Evolutionary conservation across 2,888 invertebrate genomes (phyloP), one percentile per base, ranked within the genome.

Genomic region (Ceratothoa steindachneri): DNA sequence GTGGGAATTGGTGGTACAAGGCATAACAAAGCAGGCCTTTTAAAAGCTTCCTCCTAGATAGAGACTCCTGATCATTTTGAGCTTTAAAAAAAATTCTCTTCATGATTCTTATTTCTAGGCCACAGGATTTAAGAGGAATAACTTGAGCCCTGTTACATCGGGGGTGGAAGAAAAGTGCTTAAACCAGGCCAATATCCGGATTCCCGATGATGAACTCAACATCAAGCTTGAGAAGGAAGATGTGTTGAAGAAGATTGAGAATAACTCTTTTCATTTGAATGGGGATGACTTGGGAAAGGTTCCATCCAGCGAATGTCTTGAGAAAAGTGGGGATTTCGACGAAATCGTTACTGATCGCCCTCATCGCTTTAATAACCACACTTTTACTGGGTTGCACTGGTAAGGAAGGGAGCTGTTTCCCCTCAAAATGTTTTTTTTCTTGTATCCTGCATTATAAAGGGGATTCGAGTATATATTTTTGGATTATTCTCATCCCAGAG

Each of bases 311-410:
- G 60, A 60, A 1, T 22, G 22, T 7, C 24, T 60, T 22, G 3
- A 60, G 41, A 41, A 41, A 15, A 41, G 41, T 41, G n/a, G n/a
- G 1, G 60, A 24, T 60, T 15, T 24, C 22, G 60, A 60, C n/a
- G 77, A 69, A 41, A n/a, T 30, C 19, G 64, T 66, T 28, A 77
- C 67, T 7, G 69, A 77, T n/a, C 64, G 73, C 7, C 77, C 77
- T 15, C 77, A 77, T 67, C 55, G 73, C 27, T 77, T 77, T 53
- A 29, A 66, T 24, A 22, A 65, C 28, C 55, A 72, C 66, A 77
- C 73, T 29, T 77, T 77, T 31, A 65, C 71, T 24, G 77, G 77
- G 22, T 65, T 77, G 19, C 73, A 73, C 22, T 77, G 77, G 77
- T 77, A 41, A 71, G 74, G n/a, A n/a, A n/a, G n/a, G n/a, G n/a